Base-by-base conservation (phyloP, 2,113 vertebrate genomes). In the Oryzias curvinotus region DNA sequence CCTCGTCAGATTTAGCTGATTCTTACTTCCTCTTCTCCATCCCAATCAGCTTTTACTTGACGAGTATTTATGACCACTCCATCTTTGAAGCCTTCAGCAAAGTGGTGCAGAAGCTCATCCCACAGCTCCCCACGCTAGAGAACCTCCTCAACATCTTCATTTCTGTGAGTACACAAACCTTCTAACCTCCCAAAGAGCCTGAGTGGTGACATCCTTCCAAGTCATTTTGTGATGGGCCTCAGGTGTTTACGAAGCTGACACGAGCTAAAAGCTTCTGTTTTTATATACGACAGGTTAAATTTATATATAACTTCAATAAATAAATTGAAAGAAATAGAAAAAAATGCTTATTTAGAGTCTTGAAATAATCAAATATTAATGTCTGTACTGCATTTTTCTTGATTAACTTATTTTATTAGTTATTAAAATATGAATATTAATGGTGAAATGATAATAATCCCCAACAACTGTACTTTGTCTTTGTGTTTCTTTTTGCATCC, bases 51-150 rank as follows among this genome's bases (percentile, higher is more conserved):
- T 99, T 99, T 92, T 99, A 99, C 89, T 92, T 99, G 93, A 99
- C 97, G 36, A 99, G 97, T 90, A 99, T 99, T 90, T 99, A 99
- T 81, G 97, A 99, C 90, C 97, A 99, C 91, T 99, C 97, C 77
- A 99, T 99, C 92, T 99, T 99, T 74, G 97, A 99, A 92, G 97
- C 97, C 77, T 99, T 99, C 93, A 99, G 97, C 93, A 99, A 99
- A 91, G 97, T 99, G 85, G 97, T 99, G 54, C 97, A 99, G 93
- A 99, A 99, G 85, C 96, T 99, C 81, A 99, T 99, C 87, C 97
- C 97, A 0, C 97, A 99, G 50, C 92, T 99, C 58, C 97, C 97
- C 62, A 99, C 97, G 1, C 87, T 99, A 93, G 97, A 99, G 92
- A 99, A 99, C 83, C 93, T 99, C 65, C 90, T 99, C 78, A 99